Evolutionary conservation across 2,797 vertebrate species (phyloP), one percentile per base, ranked within the genome.

Genomic region (Sebastes oblongus): DNA sequence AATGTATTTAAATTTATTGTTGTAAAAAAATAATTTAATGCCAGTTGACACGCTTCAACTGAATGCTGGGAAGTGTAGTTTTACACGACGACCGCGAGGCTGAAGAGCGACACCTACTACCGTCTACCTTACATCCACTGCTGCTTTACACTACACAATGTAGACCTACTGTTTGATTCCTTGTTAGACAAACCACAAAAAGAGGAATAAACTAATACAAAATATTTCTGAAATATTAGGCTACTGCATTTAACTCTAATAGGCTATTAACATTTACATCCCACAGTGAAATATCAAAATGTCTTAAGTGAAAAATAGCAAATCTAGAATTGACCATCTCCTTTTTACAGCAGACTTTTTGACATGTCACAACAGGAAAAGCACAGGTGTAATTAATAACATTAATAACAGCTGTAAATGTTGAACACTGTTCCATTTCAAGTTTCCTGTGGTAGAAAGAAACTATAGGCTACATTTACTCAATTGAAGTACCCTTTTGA

Each of bases 1-100:
- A 1, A 5, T 3, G 0, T 2, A 29, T 61, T 22, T 8, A 22
- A 60, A 54, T 25, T 3, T n/a, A 2, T 5, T 0, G 18, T 54
- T 9, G 2, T 10, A 9, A 67, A 75, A 75, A 14, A 59, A 5
- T 0, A 0, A 54, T 58, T 42, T 24, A 2, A 34, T 5, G 6
- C 0, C 3, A 16, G 1, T 32, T 4, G 1, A 30, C 0, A 1
- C 1, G 1, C 2, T 24, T 9, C 8, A 36, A 46, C 1, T 7
- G 88, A 60, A 84, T 77, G 55, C 78, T 86, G 88, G 92, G 92
- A 84, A 80, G 0, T 88, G 89, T 85, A 82, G 90, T 93, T 89
- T 65, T 74, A 25, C 4, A 3, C 0, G 2, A 20, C 0, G 3
- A 46, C 1, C 20, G 67, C 32, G 16, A 24, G 11, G 22, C 22